phyloP scores from a whole-genome alignment of 2,888 invertebrate genomes.

The Archaeoteleia sp. region DNA sequence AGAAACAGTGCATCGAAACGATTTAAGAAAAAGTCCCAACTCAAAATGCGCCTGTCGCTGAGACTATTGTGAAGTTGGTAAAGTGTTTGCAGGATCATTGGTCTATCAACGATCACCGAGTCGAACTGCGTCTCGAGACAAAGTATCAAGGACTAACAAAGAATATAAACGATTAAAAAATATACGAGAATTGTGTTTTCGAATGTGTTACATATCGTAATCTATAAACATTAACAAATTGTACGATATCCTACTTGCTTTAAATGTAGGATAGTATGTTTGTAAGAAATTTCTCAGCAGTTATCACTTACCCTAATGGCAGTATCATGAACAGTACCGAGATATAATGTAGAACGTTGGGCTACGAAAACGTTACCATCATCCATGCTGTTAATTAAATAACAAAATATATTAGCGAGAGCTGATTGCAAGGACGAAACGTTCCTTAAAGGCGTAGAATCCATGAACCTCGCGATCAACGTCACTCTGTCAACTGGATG shows the following conservation, averaged over 20 bases:
- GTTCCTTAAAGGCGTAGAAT: slow-evolving; percentile 89
- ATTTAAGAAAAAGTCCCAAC: slow-evolving; percentile 98
- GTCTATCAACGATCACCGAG: slow-evolving; percentile 95
- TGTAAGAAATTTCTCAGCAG: slow-evolving; percentile 2
- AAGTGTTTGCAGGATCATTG: slow-evolving; percentile 95
- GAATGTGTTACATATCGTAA: no score
- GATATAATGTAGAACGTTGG: slow-evolving; percentile 92
- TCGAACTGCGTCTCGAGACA: slow-evolving; percentile 99
- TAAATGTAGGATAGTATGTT: no score
- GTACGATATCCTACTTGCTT: no score
- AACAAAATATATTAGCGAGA: slow-evolving; percentile 96
- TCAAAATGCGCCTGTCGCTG: slow-evolving; percentile 90
- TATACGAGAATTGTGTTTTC: not conserved
- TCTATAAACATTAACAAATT: not conserved
- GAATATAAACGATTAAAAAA: slow-evolving; percentile 29
- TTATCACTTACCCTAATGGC: slow-evolving; percentile 83
- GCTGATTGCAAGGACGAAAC: slow-evolving; percentile 92
- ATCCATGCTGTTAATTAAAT: slow-evolving; percentile 96
- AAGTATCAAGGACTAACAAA: slow-evolving; percentile 85
- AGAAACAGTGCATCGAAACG: slow-evolving; percentile 96
- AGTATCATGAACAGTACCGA: slow-evolving; percentile 94
- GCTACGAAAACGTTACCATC: slow-evolving; percentile 97
- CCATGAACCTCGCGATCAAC: slow-evolving; percentile 94
- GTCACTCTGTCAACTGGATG: slow-evolving; percentile 91
- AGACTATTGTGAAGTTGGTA: slow-evolving; percentile 96